phyloP scores from a whole-genome alignment of 2,113 vertebrate species.

The Bubalus kerabau region DNA sequence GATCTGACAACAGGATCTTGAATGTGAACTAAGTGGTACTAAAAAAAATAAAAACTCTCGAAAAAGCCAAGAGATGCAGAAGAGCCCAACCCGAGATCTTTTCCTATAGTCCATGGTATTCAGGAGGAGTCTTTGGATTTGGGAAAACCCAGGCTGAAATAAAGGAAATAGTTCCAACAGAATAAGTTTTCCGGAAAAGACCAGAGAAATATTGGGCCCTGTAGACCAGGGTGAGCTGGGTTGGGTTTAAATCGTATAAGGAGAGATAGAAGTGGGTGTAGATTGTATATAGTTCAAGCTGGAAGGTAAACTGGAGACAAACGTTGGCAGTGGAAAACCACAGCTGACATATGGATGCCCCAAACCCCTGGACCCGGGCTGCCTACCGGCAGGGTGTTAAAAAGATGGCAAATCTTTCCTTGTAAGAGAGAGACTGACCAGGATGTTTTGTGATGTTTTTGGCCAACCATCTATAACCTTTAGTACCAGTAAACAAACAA shows the following conservation, averaged over 20 bases:
- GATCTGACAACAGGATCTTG: not conserved
- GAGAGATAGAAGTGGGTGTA: not conserved
- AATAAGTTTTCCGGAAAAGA: not conserved
- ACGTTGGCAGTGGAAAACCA: not conserved
- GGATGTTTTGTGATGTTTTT: not conserved
- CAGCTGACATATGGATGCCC: not conserved
- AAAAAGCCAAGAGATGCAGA: not conserved
- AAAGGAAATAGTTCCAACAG: not conserved
- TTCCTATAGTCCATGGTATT: not conserved
- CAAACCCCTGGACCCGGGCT: not conserved
- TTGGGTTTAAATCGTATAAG: not conserved
- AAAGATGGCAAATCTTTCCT: too few relatives aligned
- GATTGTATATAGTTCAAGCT: not conserved
- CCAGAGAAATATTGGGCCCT: not conserved
- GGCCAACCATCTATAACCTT: not conserved
- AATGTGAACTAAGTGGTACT: not conserved
- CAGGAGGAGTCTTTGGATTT: not conserved
- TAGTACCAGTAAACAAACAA: not conserved
- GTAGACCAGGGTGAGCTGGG: not conserved
- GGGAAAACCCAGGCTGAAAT: not conserved
- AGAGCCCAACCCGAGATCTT: not conserved
- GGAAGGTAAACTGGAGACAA: not conserved
- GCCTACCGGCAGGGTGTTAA: fast-evolving
- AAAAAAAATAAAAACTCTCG: not conserved
- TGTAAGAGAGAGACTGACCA: not conserved